Evolutionary conservation across 2,113 vertebrate genomes (phyloP).

Genomic region (Scomber japonicus): DNA sequence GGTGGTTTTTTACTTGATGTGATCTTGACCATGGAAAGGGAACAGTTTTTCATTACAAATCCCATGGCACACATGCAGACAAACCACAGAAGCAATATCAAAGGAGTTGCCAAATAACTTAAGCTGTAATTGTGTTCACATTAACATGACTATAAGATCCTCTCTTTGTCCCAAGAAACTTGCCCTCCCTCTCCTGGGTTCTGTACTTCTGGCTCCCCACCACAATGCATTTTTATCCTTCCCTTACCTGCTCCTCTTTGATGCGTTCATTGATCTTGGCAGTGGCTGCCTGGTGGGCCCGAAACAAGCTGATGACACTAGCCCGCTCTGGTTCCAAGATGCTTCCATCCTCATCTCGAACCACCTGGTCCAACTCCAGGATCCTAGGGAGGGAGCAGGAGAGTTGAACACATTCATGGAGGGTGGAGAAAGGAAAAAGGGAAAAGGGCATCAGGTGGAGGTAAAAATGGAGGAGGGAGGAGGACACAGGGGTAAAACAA

Average conservation of each 20-base stretch:
- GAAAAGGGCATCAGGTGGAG: slow-evolving; percentile 1
- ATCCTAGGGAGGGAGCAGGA: slow-evolving; percentile 82
- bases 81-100: slow-evolving; percentile 16
- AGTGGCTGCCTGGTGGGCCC: slow-evolving; percentile 93
- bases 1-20: not conserved
- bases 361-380: slow-evolving; percentile 93
- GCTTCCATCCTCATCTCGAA: slow-evolving; percentile 94
- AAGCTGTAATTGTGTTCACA: not conserved
- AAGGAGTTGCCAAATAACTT: not conserved
- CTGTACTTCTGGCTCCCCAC: not conserved
- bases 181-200: not conserved
- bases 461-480: not conserved
- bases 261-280: slow-evolving; percentile 94
- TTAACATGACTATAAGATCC: not conserved
- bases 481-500: not conserved
- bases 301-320: slow-evolving; percentile 95
- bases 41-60: not conserved
- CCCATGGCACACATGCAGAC: not conserved
- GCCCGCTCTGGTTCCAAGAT: slow-evolving; percentile 95
- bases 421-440: slow-evolving; percentile 12
- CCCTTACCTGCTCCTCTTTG: slow-evolving; percentile 92
- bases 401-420: not conserved
- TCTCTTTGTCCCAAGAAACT: not conserved
- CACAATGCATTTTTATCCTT: not conserved
- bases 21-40: not conserved